Conservation (phyloP, 1,140 invertebrate genomes). For the Asobara japonica region DNA sequence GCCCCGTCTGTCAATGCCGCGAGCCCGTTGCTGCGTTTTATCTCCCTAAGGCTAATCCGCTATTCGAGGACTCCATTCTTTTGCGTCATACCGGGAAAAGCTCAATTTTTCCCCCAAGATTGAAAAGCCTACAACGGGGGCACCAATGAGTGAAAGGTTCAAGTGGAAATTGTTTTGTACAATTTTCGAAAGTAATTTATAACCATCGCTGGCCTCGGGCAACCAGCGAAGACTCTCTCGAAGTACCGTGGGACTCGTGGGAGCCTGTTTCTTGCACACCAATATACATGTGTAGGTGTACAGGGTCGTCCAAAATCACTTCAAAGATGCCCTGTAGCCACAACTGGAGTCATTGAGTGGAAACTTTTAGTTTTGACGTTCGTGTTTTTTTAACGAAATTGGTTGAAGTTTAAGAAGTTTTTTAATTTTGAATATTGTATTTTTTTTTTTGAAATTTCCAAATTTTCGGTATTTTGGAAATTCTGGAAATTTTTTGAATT, state of each 20-base stretch:
- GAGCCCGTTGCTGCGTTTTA: conserved; percentile 56
- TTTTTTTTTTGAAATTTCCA: too few species aligned
- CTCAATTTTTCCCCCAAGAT: neutral
- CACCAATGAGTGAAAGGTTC: neutral
- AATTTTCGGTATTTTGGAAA: too few species aligned
- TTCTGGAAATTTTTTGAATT: too few species aligned
- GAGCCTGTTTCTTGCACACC: conserved; percentile 52
- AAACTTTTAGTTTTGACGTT: too few species aligned
- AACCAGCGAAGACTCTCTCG: conserved; percentile 42
- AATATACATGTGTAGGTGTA: too few species aligned
- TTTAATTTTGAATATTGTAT: too few species aligned
- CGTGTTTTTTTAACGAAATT: too few species aligned
- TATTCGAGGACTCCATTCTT: neutral
- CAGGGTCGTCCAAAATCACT: too few species aligned
- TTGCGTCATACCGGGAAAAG: conserved; percentile 5
- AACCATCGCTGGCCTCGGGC: conserved; percentile 29
- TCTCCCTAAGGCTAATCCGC: conserved; percentile 18
- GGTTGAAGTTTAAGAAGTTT: too few species aligned
- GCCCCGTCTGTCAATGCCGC: conserved; percentile 51
- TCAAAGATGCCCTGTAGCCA: too few species aligned
- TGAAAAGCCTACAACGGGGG: neutral
- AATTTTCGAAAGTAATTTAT: conserved; percentile 28
- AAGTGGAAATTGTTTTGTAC: conserved; percentile 28
- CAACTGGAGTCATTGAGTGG: too few species aligned
- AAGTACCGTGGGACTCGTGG: conserved; percentile 49